A percentile compares a stretch with the other conserved stretches of the same genome.
phyloP scores from a whole-genome alignment of 2,113 vertebrate genomes.

The Hyperopisus bebe region DNA sequence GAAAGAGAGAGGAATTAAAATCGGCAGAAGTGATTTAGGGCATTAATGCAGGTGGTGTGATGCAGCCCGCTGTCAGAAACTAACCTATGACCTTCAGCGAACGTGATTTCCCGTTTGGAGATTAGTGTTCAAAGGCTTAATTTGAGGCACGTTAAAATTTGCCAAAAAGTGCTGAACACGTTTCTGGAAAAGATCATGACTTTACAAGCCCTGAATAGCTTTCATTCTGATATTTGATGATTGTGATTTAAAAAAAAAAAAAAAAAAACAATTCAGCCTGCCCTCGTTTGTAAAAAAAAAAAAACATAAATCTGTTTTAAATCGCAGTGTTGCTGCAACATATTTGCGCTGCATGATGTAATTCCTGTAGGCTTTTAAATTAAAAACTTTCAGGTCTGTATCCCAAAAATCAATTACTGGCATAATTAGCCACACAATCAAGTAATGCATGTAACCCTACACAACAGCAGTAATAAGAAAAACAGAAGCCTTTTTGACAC shows the following conservation, averaged over 20 bases:
- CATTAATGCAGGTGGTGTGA: not conserved
- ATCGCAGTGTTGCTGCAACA: not conserved
- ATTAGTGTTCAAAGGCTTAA: conserved; percentile 18
- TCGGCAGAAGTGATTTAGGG: conserved; percentile 11
- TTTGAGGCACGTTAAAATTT: not conserved
- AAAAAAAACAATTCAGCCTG: not conserved
- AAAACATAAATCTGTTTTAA: not conserved
- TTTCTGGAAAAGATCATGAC: not conserved
- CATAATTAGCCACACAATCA: not conserved
- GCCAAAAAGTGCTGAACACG: not conserved
- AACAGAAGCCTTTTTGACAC: not conserved
- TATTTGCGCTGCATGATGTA: not conserved
- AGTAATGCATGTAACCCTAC: not conserved
- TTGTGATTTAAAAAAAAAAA: not conserved
- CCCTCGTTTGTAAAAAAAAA: not conserved
- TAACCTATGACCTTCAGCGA: conserved; percentile 20
- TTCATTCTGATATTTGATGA: not conserved
- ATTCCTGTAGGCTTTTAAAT: not conserved
- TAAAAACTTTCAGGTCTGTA: not conserved
- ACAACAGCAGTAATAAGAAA: not conserved
- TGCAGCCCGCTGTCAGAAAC: not conserved
- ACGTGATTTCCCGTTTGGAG: not conserved
- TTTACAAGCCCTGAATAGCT: not conserved
- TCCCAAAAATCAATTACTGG: not conserved
- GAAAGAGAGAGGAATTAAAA: conserved; percentile 14